phyloP scores from a whole-genome alignment of 2,888 invertebrate species.

The Temnothorax rugatulus region DNA sequence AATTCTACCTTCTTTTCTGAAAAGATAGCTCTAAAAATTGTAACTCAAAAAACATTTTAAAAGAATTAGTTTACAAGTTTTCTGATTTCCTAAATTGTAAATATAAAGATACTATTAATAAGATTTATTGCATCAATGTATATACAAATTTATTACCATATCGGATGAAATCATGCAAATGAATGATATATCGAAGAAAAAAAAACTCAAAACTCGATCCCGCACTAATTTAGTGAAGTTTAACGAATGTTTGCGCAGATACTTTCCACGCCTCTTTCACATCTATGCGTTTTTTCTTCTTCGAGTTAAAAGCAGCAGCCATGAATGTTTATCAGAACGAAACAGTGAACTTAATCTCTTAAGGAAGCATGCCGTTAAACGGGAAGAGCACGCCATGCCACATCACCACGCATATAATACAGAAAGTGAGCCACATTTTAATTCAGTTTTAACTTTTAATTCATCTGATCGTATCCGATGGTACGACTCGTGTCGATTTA shows the following conservation, averaged over 20 bases:
- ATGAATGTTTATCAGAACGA: slow-evolving; percentile 56
- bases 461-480: not conserved
- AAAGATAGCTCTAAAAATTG: not conserved
- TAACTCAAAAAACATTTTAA: not conserved
- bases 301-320: slow-evolving; percentile 41
- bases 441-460: not conserved
- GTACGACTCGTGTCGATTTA: not conserved
- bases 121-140: not conserved
- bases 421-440: slow-evolving; percentile 52
- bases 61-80: not conserved
- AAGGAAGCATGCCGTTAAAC: slow-evolving; percentile 46
- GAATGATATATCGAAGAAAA: slow-evolving; percentile 5
- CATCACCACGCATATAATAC: slow-evolving; percentile 47
- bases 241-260: not conserved
- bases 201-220: not conserved
- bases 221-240: slow-evolving; percentile 8
- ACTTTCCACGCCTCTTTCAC: slow-evolving; percentile 39
- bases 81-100: not conserved
- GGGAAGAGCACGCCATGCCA: slow-evolving; percentile 35
- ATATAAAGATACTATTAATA: not conserved
- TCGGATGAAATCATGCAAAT: slow-evolving; percentile 29
- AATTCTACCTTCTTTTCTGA: not conserved
- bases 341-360: slow-evolving; percentile 47
- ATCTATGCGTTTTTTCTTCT: slow-evolving; percentile 39
- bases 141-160: slow-evolving; percentile 5